phyloP scores from a whole-genome alignment of 2,888 invertebrate genomes.

The Trichacis sp. region DNA sequence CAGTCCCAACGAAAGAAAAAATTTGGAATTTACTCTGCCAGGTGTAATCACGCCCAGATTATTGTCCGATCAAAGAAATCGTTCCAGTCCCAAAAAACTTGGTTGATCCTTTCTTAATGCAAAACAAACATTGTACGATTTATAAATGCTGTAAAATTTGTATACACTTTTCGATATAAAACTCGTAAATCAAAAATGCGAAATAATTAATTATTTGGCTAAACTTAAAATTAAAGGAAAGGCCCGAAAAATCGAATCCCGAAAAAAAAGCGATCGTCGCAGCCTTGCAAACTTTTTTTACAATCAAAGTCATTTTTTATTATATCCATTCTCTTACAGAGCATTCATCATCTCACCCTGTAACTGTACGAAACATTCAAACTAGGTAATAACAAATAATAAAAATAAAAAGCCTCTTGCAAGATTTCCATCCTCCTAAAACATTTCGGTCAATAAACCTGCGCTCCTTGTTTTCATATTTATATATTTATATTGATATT shows the following conservation, averaged over 20 bases:
- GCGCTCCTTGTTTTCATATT: slow-evolving; percentile 50
- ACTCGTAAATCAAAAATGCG: no score
- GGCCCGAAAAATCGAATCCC: neutral
- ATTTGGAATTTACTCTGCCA: neutral
- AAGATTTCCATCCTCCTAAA: slow-evolving; percentile 58
- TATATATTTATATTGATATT: slow-evolving; percentile 60
- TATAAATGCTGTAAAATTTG: no score
- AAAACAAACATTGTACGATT: no score
- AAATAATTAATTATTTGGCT: no score
- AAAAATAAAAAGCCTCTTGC: slow-evolving; percentile 65
- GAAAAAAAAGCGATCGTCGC: neutral
- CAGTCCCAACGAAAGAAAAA: neutral
- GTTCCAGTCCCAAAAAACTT: no score
- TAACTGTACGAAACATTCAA: slow-evolving; percentile 62
- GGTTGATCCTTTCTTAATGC: no score
- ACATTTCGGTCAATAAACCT: slow-evolving; percentile 58
- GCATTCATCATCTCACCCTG: slow-evolving; percentile 53
- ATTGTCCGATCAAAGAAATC: neutral
- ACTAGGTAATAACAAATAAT: slow-evolving; percentile 65
- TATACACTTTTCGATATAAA: no score
- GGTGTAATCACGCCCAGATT: neutral
- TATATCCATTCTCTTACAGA: slow-evolving; percentile 54
- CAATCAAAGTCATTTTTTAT: slow-evolving; percentile 52
- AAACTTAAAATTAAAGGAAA: no score
- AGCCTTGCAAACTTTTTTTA: slow-evolving; percentile 34